These are phyloP conservation scores for Maccullochella peelii DNA, from an alignment of 2,113 vertebrate genomes.

Conservation along the genomic window DNA sequence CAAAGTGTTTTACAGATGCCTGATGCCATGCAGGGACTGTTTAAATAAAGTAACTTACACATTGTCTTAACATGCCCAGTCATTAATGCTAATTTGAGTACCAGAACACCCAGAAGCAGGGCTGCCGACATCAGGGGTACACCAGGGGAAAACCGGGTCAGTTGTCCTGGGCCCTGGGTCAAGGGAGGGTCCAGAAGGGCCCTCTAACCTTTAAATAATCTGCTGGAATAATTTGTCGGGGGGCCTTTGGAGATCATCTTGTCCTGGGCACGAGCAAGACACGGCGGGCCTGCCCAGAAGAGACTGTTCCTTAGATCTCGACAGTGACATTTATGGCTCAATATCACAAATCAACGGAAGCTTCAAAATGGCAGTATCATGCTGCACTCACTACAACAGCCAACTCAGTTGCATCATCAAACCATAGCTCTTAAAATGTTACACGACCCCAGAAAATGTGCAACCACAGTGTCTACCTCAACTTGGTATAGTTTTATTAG, in stretches of 20 bases:
- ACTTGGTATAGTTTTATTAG: background rate
- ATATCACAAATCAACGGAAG: background rate
- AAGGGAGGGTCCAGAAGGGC: too few relatives aligned
- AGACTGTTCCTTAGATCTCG: background rate
- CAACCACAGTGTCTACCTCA: background rate
- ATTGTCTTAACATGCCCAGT: background rate
- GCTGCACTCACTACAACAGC: background rate
- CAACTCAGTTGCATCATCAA: background rate
- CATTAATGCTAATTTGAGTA: too few relatives aligned
- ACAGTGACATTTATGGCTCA: background rate
- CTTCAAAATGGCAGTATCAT: background rate
- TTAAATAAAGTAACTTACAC: slow-evolving; percentile 45
- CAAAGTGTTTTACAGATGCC: background rate
- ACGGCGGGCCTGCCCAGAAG: too few relatives aligned
- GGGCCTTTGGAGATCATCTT: too few relatives aligned
- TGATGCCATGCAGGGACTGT: background rate
- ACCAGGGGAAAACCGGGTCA: too few relatives aligned
- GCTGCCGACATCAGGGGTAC: too few relatives aligned
- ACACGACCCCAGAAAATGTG: background rate
- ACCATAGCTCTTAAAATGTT: background rate
- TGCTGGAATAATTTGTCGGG: too few relatives aligned
- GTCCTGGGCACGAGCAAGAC: too few relatives aligned
- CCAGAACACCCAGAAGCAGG: background rate
- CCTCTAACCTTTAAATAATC: too few relatives aligned
- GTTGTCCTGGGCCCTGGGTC: too few relatives aligned